phyloP scores from a whole-genome alignment of 2,888 invertebrate genomes.

The Steinernema scapterisci region DNA sequence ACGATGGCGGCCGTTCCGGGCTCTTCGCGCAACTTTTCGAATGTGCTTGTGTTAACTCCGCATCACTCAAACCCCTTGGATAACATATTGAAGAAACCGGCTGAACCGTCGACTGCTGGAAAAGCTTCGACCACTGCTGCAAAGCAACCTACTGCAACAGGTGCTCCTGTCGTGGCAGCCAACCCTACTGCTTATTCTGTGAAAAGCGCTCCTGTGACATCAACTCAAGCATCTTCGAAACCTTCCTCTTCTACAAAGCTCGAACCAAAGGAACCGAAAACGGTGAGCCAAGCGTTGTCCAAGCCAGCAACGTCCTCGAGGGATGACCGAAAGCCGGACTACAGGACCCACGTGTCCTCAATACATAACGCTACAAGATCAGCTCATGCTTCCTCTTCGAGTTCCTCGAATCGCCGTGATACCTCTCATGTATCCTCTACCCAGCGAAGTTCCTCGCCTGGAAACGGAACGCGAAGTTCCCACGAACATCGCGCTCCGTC shows the following conservation, averaged over 20 bases:
- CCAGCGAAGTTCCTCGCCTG: not conserved
- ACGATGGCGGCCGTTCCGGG: too few species aligned
- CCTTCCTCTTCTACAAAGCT: not conserved
- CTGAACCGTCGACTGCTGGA: too few species aligned
- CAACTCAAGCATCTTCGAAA: not conserved
- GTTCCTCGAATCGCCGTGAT: too few species aligned
- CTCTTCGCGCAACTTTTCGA: not conserved
- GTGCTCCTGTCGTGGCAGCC: not conserved
- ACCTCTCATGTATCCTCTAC: too few species aligned
- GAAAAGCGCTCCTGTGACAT: too few species aligned
- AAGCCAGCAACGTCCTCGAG: too few species aligned
- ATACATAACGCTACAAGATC: too few species aligned
- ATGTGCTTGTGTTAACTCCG: slow-evolving; percentile 8
- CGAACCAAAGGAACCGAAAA: too few species aligned
- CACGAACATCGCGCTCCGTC: not conserved
- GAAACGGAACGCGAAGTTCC: not conserved
- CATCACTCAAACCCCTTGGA: not conserved
- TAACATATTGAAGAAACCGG: not conserved
- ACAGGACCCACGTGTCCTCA: too few species aligned
- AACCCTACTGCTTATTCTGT: not conserved
- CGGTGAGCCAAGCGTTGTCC: too few species aligned
- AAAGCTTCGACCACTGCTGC: not conserved
- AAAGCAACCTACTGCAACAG: not conserved
- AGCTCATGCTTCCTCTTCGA: too few species aligned
- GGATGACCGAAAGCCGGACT: too few species aligned